Evolutionary conservation across 2,113 vertebrate species (phyloP).

Genomic region (Rhea americana): DNA sequence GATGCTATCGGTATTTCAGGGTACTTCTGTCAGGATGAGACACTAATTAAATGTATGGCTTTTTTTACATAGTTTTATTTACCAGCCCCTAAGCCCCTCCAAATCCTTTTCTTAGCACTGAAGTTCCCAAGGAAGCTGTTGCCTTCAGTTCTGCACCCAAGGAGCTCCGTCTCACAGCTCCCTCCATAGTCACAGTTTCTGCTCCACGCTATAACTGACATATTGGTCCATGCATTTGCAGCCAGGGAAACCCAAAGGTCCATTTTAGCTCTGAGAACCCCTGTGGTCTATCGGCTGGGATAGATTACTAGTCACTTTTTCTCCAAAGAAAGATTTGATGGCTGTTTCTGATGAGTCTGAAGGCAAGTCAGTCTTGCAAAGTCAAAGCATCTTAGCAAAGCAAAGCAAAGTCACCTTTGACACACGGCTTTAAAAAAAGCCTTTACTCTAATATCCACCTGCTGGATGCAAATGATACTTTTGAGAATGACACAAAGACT

Average conservation of each 20-base stretch:
- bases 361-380: neutral
- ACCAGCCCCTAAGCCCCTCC: neutral
- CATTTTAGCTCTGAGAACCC: neutral
- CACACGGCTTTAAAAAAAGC: neutral
- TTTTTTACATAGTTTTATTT: neutral
- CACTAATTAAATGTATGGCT: neutral
- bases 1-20: neutral
- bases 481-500: neutral
- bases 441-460: neutral
- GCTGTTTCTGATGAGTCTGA: neutral
- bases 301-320: neutral
- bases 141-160: neutral
- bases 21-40: neutral
- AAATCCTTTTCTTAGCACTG: neutral
- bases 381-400: too few species aligned
- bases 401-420: neutral
- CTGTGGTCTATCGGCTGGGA: neutral
- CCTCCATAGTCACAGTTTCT: neutral
- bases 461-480: neutral
- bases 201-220: neutral
- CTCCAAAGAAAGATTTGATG: neutral
- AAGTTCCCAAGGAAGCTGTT: neutral
- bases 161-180: neutral
- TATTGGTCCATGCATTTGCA: neutral
- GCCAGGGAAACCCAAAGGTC: neutral